These are phyloP conservation scores for Cinara cedri DNA, from an alignment of 2,888 invertebrate genomes.

Conservation along the genomic window DNA sequence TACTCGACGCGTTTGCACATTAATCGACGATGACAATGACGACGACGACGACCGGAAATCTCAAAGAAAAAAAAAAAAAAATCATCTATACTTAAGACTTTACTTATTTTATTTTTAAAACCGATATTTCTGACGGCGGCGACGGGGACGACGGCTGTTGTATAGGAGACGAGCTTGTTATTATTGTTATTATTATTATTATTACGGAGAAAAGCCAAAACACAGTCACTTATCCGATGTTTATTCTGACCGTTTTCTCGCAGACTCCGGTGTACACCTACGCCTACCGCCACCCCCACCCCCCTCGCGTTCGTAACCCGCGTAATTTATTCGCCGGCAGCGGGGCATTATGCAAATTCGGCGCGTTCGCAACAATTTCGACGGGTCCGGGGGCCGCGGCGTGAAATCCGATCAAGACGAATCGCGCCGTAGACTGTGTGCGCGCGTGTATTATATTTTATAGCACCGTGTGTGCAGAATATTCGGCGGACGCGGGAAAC, in stretches of 20 bases:
- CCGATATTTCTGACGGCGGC: too few species aligned
- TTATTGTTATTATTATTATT: too few species aligned
- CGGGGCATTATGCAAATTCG: conserved; percentile 49
- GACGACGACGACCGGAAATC: neutral
- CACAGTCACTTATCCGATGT: conserved; percentile 8
- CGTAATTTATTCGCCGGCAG: conserved; percentile 44
- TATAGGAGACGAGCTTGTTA: too few species aligned
- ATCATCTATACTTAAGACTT: neutral
- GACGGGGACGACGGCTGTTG: too few species aligned
- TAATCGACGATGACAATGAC: neutral
- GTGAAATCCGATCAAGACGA: conserved; percentile 56
- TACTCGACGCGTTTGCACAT: conserved; percentile 21
- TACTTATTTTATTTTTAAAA: neutral
- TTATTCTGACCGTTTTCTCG: conserved; percentile 37
- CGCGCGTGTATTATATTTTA: too few species aligned
- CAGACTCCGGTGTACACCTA: neutral
- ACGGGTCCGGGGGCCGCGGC: neutral
- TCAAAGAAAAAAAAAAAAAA: neutral
- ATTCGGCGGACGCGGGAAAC: neutral
- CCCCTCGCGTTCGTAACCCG: neutral
- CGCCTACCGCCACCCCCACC: neutral
- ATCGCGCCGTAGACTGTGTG: conserved; percentile 41
- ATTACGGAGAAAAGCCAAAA: conserved; percentile 34
- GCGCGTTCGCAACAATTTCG: conserved; percentile 37
- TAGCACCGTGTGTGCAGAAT: neutral